Base-by-base conservation (phyloP, 2,888 invertebrate genomes). In the Steinernema carpocapsae region DNA sequence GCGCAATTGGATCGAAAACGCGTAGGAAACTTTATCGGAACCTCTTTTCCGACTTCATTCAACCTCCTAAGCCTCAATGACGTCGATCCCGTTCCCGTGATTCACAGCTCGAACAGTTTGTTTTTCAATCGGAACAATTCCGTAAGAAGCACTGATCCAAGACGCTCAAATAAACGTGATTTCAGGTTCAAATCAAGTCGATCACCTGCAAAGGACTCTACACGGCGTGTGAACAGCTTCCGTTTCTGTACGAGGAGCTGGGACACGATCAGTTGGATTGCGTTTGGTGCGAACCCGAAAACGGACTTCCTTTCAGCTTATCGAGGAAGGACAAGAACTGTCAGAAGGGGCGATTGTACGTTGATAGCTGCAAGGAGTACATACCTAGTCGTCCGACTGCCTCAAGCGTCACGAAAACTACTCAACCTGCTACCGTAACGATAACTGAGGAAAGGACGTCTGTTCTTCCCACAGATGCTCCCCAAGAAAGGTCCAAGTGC, bases 71-170 rank as follows among this genome's bases (percentile, higher is more conserved):
- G 32, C 32, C 29, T 29, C 3, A 1, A 17, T 10, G 17, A 14
- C 17, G 64, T 64, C 10, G 64, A 64, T 32, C 17, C 32, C 6
- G 64, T 64, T 29, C 64, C 64, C 29, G 12, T 64, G 32, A 29
- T 64, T 19, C 29, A 32, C 32, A 26, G 26, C n/a, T 64, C 64
- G 17, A 64, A 64, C 26, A 26, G 10, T 22, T 17, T 64, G 26
- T 37, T 64, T n/a, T 64, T 32, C 17, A 32, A 32, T 32, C 24
- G 6, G 19, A 64, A 32, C 64, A 19, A 64, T 64, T 64, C 64
- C 1, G 64, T 64, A 37, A 14, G 26, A 2, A 24, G 24, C 2
- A 4, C 14, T n/a, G 12, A 6, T 10, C 7, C 51, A 51, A 10
- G 12, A 10, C 51, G 19, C 12, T 51, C 12, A 10, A 51, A 51